Base-by-base conservation (phyloP, 1,140 invertebrate species). In the Panulirus ornatus region DNA sequence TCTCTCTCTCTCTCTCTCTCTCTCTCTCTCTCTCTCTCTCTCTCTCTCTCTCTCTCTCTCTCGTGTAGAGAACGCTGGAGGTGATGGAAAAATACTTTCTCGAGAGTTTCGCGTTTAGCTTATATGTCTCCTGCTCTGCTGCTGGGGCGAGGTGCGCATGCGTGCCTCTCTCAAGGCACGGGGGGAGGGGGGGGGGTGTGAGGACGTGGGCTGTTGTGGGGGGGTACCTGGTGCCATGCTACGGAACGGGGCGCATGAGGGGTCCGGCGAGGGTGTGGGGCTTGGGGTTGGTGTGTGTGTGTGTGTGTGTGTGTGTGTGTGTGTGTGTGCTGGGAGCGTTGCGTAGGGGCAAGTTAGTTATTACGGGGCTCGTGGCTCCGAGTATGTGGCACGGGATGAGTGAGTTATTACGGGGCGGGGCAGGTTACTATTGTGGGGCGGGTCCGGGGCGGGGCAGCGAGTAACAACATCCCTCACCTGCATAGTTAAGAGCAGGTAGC, bases 361-460 rank as follows among this genome's bases (percentile, higher is more conserved):
- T 5, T 5, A 30, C 22, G 63, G n/a, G 63, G n/a, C n/a, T n/a
- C n/a, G n/a, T n/a, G n/a, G n/a, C n/a, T n/a, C n/a, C n/a, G n/a
- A n/a, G n/a, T n/a, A n/a, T n/a, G n/a, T n/a, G n/a, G n/a, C n/a
- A 34, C 11, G 66, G 1, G 22, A 9, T 6, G 34, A 66, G 63
- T 66, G 22, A 70, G 66, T 70, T 70, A 70, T 70, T 70, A 70
- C 2, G 66, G 66, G 66, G 66, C 66, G 66, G 66, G 66, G 19
- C 66, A 30, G 27, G 66, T 11, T n/a, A n/a, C 66, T 34, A 70
- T 70, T 70, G 66, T 70, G 66, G 22, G 66, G 66, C n/a, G n/a
- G n/a, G 66, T n/a, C 27, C 66, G 66, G 66, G 66, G 3, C 3
- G 3, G 66, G 66, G 66, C 66, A 22, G 63, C 19, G 3, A 19